Evolutionary conservation across 2,113 vertebrate species (phyloP).

Genomic region (Prietella phreatophila): DNA sequence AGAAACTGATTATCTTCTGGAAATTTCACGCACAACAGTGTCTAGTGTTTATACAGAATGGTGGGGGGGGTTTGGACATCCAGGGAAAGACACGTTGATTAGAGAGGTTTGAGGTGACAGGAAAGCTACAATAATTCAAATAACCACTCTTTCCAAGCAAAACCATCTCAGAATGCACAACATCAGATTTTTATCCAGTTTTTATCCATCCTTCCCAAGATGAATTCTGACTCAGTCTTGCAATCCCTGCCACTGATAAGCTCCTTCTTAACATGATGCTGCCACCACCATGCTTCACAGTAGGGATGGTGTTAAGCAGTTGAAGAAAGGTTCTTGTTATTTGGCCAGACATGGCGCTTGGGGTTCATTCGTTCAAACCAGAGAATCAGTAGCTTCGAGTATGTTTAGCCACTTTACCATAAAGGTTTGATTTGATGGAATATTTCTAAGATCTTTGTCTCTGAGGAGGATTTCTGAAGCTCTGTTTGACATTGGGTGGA

Average conservation of each 20-base stretch:
- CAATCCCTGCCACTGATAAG: neutral
- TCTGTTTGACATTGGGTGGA: neutral
- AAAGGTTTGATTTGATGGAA: neutral
- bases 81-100: neutral
- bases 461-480: neutral
- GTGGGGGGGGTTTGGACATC: neutral
- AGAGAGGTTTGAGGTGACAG: neutral
- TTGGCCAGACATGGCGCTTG: neutral
- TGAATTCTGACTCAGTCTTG: neutral
- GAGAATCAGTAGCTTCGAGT: neutral
- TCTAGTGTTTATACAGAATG: too few relatives aligned
- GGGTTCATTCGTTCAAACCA: neutral
- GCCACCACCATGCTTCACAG: neutral
- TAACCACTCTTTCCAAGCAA: neutral
- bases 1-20: neutral
- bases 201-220: neutral
- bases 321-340: neutral
- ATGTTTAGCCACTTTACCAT: neutral
- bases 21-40: too few relatives aligned
- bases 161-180: neutral
- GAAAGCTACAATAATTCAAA: neutral
- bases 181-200: neutral
- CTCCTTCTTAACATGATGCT: neutral
- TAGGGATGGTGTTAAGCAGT: neutral
- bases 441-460: neutral